Conservation (phyloP, 1,140 invertebrate genomes). For the Agrilus planipennis region DNA sequence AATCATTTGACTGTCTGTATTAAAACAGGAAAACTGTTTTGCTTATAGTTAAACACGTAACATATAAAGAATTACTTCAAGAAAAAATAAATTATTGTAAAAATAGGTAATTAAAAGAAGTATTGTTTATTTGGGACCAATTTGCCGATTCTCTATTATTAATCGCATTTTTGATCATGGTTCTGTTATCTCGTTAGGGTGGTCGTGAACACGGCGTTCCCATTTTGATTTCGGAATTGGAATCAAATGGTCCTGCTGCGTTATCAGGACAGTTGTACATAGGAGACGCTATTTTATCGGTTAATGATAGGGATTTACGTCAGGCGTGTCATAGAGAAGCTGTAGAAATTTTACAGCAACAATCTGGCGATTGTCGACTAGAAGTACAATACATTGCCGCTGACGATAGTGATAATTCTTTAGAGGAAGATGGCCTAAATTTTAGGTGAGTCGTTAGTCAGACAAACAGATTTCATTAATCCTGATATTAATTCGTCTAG, state of each 20-base stretch:
- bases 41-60: too few relatives aligned
- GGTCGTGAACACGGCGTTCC: slow-evolving; percentile 77
- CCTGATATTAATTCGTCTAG: too few relatives aligned
- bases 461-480: too few relatives aligned
- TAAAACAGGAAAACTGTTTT: too few relatives aligned
- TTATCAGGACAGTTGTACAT: slow-evolving; percentile 57
- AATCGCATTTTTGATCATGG: background rate
- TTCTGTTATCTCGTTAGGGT: slow-evolving; percentile 40
- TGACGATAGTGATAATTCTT: slow-evolving; percentile 47
- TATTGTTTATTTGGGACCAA: too few relatives aligned
- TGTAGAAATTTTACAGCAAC: slow-evolving; percentile 54
- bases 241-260: slow-evolving; percentile 62
- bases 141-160: background rate
- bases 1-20: too few relatives aligned
- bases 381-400: slow-evolving; percentile 63
- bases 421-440: slow-evolving; percentile 36
- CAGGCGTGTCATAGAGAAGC: slow-evolving; percentile 62
- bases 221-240: slow-evolving; percentile 75
- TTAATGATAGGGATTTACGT: slow-evolving; percentile 63
- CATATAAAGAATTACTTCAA: too few relatives aligned
- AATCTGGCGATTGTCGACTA: slow-evolving; percentile 55
- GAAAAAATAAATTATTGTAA: too few relatives aligned
- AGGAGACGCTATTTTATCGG: slow-evolving; percentile 71
- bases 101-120: too few relatives aligned
- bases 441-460: slow-evolving; percentile 38